Evolutionary conservation across 2,113 vertebrate species (phyloP), one percentile per base, ranked within the genome.

Genomic region (Oriolus oriolus): DNA sequence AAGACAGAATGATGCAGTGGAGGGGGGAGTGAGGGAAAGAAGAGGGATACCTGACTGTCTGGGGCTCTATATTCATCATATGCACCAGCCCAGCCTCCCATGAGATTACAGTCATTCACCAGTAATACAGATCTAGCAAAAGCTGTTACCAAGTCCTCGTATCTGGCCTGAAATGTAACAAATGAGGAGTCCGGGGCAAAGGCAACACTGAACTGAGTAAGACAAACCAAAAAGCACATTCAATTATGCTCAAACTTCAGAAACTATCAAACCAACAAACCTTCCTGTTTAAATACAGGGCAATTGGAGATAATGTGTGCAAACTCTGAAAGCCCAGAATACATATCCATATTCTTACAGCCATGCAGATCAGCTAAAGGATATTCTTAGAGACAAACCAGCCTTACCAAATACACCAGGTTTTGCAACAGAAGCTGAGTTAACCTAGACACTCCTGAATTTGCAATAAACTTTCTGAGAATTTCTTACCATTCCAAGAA

Each of bases 401-500:
- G 12, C 47, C 33, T 71, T 52, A 56, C 5, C 13, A 69, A 80
- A 19, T 37, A 63, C 11, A 79, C 16, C 39, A 90, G 27, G 41
- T 54, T 69, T 23, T 64, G 52, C 65, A 85, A 76, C 35, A 76
- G 28, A 90, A 80, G 21, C 16, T n/a, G 37, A 59, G 10, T 65
- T 73, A 81, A 57, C 5, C 19, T 37, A 80, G 50, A 75, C 9
- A 22, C 27, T 68, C 19, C 20, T 8, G 18, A 82, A 70, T 28
- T 66, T 74, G 17, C 56, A 90, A 52, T 52, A 37, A 70, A n/a
- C 11, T 84, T 74, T 21, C 44, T 35, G 20, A 74, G 26, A 84
- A 59, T 19, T 59, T 53, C 99, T 98, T 95, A 99, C 99, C 99
- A 99, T 99, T 93, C 99, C 99, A 6, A 99, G 98, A 53, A 99